Conservation (phyloP, 35 echinoderm and acorn worm genomes). For the Anneissia japonica region DNA sequence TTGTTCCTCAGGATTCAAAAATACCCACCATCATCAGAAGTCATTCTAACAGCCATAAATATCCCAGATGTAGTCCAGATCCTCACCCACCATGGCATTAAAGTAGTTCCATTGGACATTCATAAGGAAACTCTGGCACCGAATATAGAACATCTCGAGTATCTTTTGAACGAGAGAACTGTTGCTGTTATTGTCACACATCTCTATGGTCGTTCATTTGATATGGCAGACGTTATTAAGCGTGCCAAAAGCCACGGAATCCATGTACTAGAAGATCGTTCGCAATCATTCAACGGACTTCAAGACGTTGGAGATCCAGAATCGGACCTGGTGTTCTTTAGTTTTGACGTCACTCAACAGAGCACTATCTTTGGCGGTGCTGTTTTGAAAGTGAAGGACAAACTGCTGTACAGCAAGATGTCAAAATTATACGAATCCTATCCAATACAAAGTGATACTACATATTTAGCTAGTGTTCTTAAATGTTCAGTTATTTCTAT, state of each 20-base stretch:
- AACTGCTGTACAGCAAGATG: slow-evolving; percentile 53
- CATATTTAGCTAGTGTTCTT: slow-evolving; percentile 64
- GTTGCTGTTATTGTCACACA: slow-evolving; percentile 86
- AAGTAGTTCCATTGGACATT: slow-evolving; percentile 63
- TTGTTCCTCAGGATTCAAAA: slow-evolving; percentile 63
- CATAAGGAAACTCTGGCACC: slow-evolving; percentile 48
- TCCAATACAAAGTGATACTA: slow-evolving; percentile 35
- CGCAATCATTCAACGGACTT: slow-evolving; percentile 59
- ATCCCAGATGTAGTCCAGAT: slow-evolving; percentile 72
- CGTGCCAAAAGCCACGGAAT: slow-evolving; percentile 47
- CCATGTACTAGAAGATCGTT: slow-evolving; percentile 75
- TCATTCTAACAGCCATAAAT: slow-evolving; percentile 83
- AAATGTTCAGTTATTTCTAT: slow-evolving; percentile 40
- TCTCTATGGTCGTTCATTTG: slow-evolving; percentile 62
- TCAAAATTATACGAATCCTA: slow-evolving; percentile 52
- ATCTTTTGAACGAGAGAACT: slow-evolving; percentile 58
- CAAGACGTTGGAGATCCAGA: slow-evolving; percentile 54
- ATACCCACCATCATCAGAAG: slow-evolving; percentile 74
- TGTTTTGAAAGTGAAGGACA: slow-evolving; percentile 58
- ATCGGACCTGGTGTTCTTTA: slow-evolving; percentile 76
- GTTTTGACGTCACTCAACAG: slow-evolving; percentile 70
- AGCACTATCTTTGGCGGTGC: slow-evolving; percentile 82
- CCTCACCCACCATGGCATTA: slow-evolving; percentile 64
- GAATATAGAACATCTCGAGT: slow-evolving; percentile 46
- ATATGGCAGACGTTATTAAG: slow-evolving; percentile 62